A percentile compares a stretch with the other conserved stretches of the same genome.
These are phyloP conservation scores for Alauda arvensis DNA, from an alignment of 2,797 vertebrate species.

Conservation along the genomic window DNA sequence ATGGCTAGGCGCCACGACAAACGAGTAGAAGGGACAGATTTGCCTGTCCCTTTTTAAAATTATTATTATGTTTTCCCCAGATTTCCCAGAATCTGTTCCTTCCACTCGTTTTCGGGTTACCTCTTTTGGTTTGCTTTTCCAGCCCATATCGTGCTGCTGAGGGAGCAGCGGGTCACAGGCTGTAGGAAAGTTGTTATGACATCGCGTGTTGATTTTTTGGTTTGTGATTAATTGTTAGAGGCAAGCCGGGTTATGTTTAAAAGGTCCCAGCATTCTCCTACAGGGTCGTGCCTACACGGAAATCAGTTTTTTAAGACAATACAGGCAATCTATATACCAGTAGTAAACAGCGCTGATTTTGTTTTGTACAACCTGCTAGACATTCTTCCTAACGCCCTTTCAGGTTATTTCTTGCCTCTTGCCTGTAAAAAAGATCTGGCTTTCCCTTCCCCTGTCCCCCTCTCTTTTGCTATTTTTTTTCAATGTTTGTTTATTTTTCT, in stretches of 20 bases:
- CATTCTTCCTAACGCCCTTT: not conserved
- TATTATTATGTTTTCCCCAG: fast-evolving
- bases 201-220: not conserved
- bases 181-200: not conserved
- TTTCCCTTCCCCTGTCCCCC: not conserved
- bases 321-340: not conserved
- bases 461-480: not conserved
- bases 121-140: not conserved
- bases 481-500: not conserved
- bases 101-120: not conserved
- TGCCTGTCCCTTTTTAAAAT: not conserved
- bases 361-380: not conserved
- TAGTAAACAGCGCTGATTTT: not conserved
- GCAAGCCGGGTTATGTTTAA: not conserved
- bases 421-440: not conserved
- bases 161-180: not conserved
- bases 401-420: constrained; percentile 2
- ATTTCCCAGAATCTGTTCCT: not conserved
- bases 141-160: not conserved
- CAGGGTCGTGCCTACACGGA: not conserved
- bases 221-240: not conserved
- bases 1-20: not conserved
- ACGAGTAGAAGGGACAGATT: not conserved
- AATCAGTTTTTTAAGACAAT: not conserved
- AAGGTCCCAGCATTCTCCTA: not conserved